Base-by-base conservation (phyloP, 2,888 invertebrate genomes). In the Athetis lepigone region DNA sequence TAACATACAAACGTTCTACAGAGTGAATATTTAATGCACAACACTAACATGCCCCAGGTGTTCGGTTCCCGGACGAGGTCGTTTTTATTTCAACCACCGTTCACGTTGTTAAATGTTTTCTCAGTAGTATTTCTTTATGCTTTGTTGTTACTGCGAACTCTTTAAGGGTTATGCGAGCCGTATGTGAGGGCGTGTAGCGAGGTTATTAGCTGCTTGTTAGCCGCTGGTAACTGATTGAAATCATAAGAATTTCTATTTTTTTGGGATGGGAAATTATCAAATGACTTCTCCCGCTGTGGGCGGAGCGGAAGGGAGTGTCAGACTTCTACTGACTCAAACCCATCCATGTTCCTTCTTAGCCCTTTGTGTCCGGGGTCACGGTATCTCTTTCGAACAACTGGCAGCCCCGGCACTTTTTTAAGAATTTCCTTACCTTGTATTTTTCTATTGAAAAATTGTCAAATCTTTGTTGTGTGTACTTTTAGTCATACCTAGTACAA, bases 21-120 rank as follows among this genome's bases (percentile, higher is more conserved):
- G 40, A 46, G 19, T 74, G 75, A 68, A 70, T 68, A 70, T 70
- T 70, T 74, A 74, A 68, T 55, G 42, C 27, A 42, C 40, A 72
- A 55, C 68, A 27, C 69, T 60, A 61, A 47, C 55, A 49, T 51
- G 52, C 9, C 39, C 39, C 75, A 70, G 75, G 70, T 70, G 70
- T 61, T 70, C 27, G 46, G 46, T 50, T 67, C 61, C 18, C 55
- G 21, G 54, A 39, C 25, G 66, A 29, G 13, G n/a, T 40, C 45
- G 69, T 67, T 68, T 74, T 70, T 70, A 68, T 70, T 67, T 54
- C 52, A 21, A 59, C 36, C 43, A 21, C 43, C 21, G 25, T 33
- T 18, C 29, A 60, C 46, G 46, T 50, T 51, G 54, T 27, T 55
- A 46, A 67, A 67, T 55, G 60, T 13, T 74, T 54, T 54, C 69